Evolutionary conservation across 2,888 invertebrate genomes (phyloP).

Genomic region (Empis livida): DNA sequence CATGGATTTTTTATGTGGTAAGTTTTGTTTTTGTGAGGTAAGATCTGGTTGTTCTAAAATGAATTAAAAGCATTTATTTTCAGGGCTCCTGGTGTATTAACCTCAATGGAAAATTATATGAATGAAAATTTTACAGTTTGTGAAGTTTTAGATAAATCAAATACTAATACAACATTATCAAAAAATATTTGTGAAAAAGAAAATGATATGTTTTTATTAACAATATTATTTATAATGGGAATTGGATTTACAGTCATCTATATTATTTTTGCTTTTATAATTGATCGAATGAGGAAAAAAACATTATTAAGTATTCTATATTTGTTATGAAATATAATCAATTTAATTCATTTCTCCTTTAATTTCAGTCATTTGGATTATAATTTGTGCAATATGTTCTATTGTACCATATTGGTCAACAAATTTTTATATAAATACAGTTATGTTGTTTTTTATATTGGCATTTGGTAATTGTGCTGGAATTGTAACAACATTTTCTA

Average conservation of each 20-base stretch:
- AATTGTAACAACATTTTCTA: slow-evolving; percentile 43
- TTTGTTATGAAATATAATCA: background rate
- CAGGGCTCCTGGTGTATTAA: slow-evolving; percentile 10
- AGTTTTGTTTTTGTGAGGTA: background rate
- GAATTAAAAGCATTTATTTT: background rate
- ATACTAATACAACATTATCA: background rate
- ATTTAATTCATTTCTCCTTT: background rate
- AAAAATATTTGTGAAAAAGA: slow-evolving; percentile 1
- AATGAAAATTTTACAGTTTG: slow-evolving; percentile 28
- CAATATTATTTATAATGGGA: slow-evolving; percentile 50
- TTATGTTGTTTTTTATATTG: slow-evolving; percentile 43
- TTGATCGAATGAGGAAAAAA: slow-evolving; percentile 41
- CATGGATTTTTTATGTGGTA: slow-evolving; percentile 12
- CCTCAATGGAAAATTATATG: slow-evolving; percentile 21
- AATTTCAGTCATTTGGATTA: slow-evolving; percentile 26
- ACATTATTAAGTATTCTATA: slow-evolving; percentile 29
- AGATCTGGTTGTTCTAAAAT: too few species aligned
- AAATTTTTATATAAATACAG: slow-evolving; percentile 44
- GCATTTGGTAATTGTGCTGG: slow-evolving; percentile 45
- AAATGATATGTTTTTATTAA: slow-evolving; percentile 46
- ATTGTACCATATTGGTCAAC: slow-evolving; percentile 46
- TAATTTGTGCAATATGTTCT: slow-evolving; percentile 43
- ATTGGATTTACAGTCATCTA: slow-evolving; percentile 48
- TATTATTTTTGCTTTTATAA: slow-evolving; percentile 45
- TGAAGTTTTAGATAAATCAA: background rate